These are phyloP conservation scores for Poecilia velifera DNA, from an alignment of 2,797 vertebrate genomes.

Conservation along the genomic window DNA sequence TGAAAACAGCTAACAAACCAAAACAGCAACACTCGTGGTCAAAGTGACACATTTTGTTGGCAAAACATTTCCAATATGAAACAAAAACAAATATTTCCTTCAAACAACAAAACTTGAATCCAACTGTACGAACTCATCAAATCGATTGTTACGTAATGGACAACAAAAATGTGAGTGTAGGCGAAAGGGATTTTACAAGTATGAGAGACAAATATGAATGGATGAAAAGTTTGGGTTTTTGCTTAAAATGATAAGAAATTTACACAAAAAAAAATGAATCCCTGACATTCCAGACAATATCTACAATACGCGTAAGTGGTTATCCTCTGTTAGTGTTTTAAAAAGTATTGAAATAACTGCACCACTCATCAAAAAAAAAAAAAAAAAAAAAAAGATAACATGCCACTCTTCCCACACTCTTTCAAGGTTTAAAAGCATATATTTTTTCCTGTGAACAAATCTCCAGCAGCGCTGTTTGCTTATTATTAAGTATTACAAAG, in stretches of 20 bases:
- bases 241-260: neutral
- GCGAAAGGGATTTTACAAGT: too few relatives aligned
- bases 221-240: too few relatives aligned
- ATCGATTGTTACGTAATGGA: too few relatives aligned
- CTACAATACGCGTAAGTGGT: neutral
- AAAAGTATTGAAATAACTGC: neutral
- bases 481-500: slow-evolving; percentile 31
- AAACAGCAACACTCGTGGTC: too few relatives aligned
- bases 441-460: neutral
- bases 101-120: too few relatives aligned
- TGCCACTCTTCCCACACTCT: neutral
- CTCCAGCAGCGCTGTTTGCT: slow-evolving; percentile 17
- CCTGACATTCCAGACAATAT: neutral
- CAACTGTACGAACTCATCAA: too few relatives aligned
- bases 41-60: too few relatives aligned
- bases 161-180: too few relatives aligned
- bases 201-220: too few relatives aligned
- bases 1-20: too few relatives aligned
- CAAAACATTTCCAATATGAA: too few relatives aligned
- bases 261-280: neutral
- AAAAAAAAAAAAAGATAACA: neutral
- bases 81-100: too few relatives aligned
- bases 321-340: neutral
- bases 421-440: slow-evolving; percentile 13
- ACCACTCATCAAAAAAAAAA: neutral